Base-by-base conservation (phyloP, 1,140 invertebrate genomes). In the Berghia stephanieae region DNA sequence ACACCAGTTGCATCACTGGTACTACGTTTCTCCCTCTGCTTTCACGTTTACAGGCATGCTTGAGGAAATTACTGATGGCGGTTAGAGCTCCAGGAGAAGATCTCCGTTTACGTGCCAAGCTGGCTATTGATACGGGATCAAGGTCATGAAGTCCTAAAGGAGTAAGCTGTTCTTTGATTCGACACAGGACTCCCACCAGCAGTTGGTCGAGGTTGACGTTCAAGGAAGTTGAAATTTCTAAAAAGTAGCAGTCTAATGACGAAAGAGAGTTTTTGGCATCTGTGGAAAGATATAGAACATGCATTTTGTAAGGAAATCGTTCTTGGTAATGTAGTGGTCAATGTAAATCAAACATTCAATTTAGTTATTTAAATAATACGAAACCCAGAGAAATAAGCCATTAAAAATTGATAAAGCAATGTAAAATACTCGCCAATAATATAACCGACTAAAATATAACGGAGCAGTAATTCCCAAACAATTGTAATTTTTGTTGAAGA, bases 141-240 rank as follows among this genome's bases (percentile, higher is more conserved):
- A 44, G 46, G 13, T 80, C 74, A 24, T 78, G 71, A 13, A 78
- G 68, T 0, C n/a, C n/a, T n/a, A n/a, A n/a, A n/a, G 79, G 68
- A 55, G 80, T 80, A 4, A 85, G 67, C 34, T 80, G 73, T 40
- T 34, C 2, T 43, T 67, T 66, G 63, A 85, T 81, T 49, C 80
- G 82, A 72, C 80, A 81, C 31, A 85, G 70, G 68, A 85, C 79
- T 1, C 83, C 83, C 3, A 94, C 93, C 5, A 96, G 88, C 0
- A 96, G 89, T 80, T 95, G 94, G 83, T 96, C 94, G 2, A 96
- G 93, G 82, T 95, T 94, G 81, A 95, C 94, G 77, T 94, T 94
- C 44, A 96, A 89, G 0, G 94, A 93, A 8, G 93, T 93, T 0
- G 94, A 95, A 0, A 94, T 94, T 86, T 96, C 95, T 79, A 95